Evolutionary conservation across 2,797 vertebrate genomes (phyloP).

Genomic region (Galago senegalensis): DNA sequence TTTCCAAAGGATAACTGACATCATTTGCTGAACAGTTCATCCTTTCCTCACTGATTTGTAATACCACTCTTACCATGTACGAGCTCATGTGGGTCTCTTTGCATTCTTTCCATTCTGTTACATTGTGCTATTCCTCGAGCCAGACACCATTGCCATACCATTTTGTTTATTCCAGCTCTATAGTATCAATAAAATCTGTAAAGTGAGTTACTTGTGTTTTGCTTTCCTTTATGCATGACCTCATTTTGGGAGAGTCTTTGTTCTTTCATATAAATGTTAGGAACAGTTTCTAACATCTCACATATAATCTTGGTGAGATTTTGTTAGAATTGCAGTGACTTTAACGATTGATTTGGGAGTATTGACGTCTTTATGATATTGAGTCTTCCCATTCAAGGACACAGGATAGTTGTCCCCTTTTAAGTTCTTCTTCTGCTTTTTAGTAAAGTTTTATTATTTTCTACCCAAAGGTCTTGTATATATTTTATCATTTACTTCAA

Average conservation of each 20-base stretch:
- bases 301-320: background rate
- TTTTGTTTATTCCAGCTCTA: background rate
- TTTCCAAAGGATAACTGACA: background rate
- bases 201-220: background rate
- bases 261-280: background rate
- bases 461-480: background rate
- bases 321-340: background rate
- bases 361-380: background rate
- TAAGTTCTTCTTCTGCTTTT: background rate
- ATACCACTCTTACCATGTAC: background rate
- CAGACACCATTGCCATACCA: background rate
- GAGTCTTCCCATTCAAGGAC: background rate
- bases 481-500: background rate
- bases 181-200: background rate
- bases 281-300: background rate
- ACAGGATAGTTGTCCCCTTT: background rate
- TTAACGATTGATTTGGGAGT: background rate
- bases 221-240: background rate
- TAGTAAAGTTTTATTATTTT: background rate
- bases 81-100: background rate
- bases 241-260: background rate
- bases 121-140: background rate
- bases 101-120: background rate
- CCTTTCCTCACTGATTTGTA: background rate
- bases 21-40: background rate